Base-by-base conservation (phyloP, 1,140 invertebrate genomes). In the Magallana angulata region DNA sequence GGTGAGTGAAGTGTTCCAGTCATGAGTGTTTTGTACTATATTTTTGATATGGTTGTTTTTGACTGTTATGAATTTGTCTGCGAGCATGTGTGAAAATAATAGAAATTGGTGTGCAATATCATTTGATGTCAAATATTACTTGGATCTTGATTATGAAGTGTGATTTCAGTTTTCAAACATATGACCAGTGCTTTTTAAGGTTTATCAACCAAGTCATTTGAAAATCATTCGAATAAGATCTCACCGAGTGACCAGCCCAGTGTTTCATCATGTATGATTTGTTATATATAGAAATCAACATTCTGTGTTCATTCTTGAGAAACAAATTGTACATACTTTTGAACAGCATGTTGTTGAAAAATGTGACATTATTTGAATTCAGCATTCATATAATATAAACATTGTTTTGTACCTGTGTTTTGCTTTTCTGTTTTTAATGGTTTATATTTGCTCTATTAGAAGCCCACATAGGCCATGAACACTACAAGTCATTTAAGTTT, bases 11-110 rank as follows among this genome's bases (percentile, higher is more conserved):
- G 60, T 6, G n/a, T 62, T 48, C 36, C 36, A 48, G 24, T 24
- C 12, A 30, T 71, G 68, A 71, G 36, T 76, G 68, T 36, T 76
- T 76, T 76, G 68, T 76, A 36, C 18, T 11, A 76, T 76, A 76
- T 76, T 76, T 76, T 76, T 76, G 68, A 76, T 76, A 36, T 76
- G 68, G 30, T 30, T 76, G 68, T 76, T 76, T 30, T 76, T 18
- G 24, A 76, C 24, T 76, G 68, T 76, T 76, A 76, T 30, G 68
- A 36, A 30, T 36, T 24, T 12, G 36, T 30, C 68, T 30, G 7
- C 24, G 68, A 30, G 11, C n/a, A 62, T 62, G 60, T 76, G 12
- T 76, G 24, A 76, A 76, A 30, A 18, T 30, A 76, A 76, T 62
- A 48, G 36, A 48, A 62, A 62, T 76, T 30, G 12, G 18, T 76